Base-by-base conservation (phyloP, 2,888 invertebrate species). In the Cryptocheilus praepositus region DNA sequence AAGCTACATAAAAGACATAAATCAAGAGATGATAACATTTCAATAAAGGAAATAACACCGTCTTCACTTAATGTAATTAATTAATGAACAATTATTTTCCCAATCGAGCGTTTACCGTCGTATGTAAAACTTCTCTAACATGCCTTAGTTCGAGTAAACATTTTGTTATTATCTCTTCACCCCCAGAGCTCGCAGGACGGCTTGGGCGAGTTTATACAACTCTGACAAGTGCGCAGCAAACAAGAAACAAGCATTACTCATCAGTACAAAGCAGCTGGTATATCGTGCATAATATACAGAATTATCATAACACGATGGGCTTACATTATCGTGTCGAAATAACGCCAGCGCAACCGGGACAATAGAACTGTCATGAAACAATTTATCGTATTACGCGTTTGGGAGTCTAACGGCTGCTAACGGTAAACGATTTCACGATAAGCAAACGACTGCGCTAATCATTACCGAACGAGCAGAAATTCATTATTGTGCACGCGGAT, bases 171-270 rank as follows among this genome's bases (percentile, higher is more conserved):
- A 43, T 11, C 16, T 44, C 43, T 11, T 19, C 21, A 11, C 43
- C 22, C 25, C 46, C 25, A 13, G 46, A 46, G 46, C 25, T 46
- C 25, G 22, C 13, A 22, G 46, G 58, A 45, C 58, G 58, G 46
- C 21, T 58, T 58, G 58, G 46, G 19, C 58, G 45, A 58, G 19
- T 58, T 58, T 25, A 21, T 44, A 45, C n/a, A 5, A 19, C 19
- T 57, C 56, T 44, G 22, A 58, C 25, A 36, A 36, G 36, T 36
- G 11, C 36, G 36, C 36, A 36, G 36, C 36, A 45, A 49, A 22
- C 18, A 58, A 58, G 25, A 25, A 58, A 58, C 46, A 46, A 46
- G 21, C 44, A 36, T 21, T 18, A 16, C 19, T 57, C 21, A 45
- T 57, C 36, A 45, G 28, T 7, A 25, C 19, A 49, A 49, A 16